These are phyloP conservation scores for Lysandra bellargus DNA, from an alignment of 2,888 invertebrate species.

Conservation along the genomic window DNA sequence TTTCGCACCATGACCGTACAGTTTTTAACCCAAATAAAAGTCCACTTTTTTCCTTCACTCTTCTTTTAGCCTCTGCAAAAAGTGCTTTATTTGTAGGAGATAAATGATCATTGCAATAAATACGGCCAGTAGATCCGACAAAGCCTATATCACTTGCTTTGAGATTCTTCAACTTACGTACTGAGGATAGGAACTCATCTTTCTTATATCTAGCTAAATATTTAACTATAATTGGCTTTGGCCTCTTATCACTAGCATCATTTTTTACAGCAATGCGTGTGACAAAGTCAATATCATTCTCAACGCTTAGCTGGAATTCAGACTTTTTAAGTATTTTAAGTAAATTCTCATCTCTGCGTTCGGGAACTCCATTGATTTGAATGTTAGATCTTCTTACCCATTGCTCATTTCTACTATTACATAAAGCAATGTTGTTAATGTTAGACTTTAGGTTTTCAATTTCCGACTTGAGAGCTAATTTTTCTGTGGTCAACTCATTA, in stretches of 20 bases:
- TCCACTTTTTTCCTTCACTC: too few species aligned
- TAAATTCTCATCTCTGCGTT: too few species aligned
- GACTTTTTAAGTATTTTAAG: not conserved
- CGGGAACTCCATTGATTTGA: too few species aligned
- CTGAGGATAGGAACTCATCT: conserved; percentile 21
- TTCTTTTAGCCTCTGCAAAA: too few species aligned
- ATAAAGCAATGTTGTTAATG: not conserved
- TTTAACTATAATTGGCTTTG: conserved; percentile 21
- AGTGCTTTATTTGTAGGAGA: too few species aligned
- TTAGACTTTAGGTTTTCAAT: not conserved
- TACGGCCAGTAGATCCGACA: not conserved
- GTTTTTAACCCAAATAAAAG: too few species aligned
- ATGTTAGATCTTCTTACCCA: too few species aligned
- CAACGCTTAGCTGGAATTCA: not conserved
- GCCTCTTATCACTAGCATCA: not conserved
- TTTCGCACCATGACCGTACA: too few species aligned
- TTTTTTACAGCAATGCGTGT: conserved; percentile 27
- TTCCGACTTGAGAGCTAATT: not conserved
- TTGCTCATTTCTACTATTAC: too few species aligned
- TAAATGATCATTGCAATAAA: too few species aligned
- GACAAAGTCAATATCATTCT: conserved; percentile 16
- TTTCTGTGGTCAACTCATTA: not conserved
- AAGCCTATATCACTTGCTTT: conserved; percentile 1
- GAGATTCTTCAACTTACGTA: conserved; percentile 7
- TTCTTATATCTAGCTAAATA: conserved; percentile 24